A percentile compares a stretch with the other conserved stretches of the same genome.
These are phyloP conservation scores for Aethina tumida DNA, from an alignment of 1,140 invertebrate genomes.

Conservation along the genomic window DNA sequence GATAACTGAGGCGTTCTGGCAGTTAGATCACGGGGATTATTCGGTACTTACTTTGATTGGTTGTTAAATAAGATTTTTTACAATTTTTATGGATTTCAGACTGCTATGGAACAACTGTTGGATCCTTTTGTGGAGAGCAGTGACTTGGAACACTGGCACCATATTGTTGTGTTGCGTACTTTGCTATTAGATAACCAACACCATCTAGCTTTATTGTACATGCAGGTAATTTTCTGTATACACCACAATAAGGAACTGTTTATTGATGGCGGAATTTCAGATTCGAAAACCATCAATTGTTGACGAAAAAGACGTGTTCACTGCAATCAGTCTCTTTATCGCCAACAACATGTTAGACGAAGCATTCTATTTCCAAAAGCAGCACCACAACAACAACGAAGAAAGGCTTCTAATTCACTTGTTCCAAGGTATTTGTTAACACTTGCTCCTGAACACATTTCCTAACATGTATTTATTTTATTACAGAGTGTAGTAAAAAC, in stretches of 20 bases:
- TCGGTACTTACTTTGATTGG: too few relatives aligned
- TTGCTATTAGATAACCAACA: slow-evolving; percentile 29
- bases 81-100: slow-evolving; percentile 38
- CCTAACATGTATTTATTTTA: slow-evolving; percentile 7
- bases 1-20: slow-evolving; percentile 74
- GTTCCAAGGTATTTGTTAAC: slow-evolving; percentile 15
- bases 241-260: background rate
- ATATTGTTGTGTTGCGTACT: slow-evolving; percentile 26
- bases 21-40: slow-evolving; percentile 71
- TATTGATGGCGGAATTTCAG: slow-evolving; percentile 10
- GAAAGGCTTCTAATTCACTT: slow-evolving; percentile 20
- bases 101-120: slow-evolving; percentile 41
- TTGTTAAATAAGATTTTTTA: too few relatives aligned
- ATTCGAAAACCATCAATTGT: slow-evolving; percentile 24
- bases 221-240: slow-evolving; percentile 18
- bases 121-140: slow-evolving; percentile 24
- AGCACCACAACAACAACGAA: slow-evolving; percentile 12
- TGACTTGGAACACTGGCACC: slow-evolving; percentile 31
- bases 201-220: slow-evolving; percentile 27
- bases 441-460: slow-evolving; percentile 9
- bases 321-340: slow-evolving; percentile 25
- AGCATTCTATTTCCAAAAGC: slow-evolving; percentile 29
- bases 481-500: slow-evolving; percentile 25
- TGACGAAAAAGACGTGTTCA: slow-evolving; percentile 24
- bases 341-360: slow-evolving; percentile 30